Evolutionary conservation across 2,113 vertebrate species (phyloP), one percentile per base, ranked within the genome.

Genomic region (Psettodes erumei): DNA sequence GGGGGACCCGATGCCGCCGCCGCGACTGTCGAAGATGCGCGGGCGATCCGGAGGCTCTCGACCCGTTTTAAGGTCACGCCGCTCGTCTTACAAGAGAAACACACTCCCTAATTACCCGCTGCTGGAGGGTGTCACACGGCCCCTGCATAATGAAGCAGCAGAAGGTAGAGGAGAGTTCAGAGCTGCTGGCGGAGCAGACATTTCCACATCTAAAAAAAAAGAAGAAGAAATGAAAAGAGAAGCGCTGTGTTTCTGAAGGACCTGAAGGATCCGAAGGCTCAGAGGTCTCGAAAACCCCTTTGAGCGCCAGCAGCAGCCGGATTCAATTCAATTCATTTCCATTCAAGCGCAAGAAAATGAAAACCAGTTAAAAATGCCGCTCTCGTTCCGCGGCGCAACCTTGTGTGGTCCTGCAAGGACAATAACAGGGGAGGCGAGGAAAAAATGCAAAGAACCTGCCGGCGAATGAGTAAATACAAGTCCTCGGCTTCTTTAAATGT

Each of bases 101-200:
- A 27, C 64, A 61, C 66, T 66, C 47, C n/a, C 40, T 83, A 72
- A 87, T 89, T 82, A 88, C 58, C 64, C 28, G 1, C 23, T 4
- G 58, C 82, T 69, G 0, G 23, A 67, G 55, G 74, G 38, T 60
- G 76, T 66, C 77, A 23, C 33, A 42, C 48, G 1, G 10, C 5
- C 5, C n/a, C 56, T 10, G 35, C 58, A 2, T 65, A 71, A 79
- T 79, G 32, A 59, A 0, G 43, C 15, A 19, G 37, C 27, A 40
- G 43, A 45, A 27, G 15, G 27, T n/a, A 25, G 35, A 38, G 28
- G 21, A 56, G 32, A 38, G 67, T 33, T 43, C 0, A 51, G 25
- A 74, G 45, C 28, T 48, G 33, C 71, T 37, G 48, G n/a, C 59
- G 47, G 40, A 32, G 53, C 18, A 71, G 82, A 73, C 54, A 13